Evolutionary conservation across 2,888 invertebrate genomes (phyloP).

Genomic region (Campoletis raptor): DNA sequence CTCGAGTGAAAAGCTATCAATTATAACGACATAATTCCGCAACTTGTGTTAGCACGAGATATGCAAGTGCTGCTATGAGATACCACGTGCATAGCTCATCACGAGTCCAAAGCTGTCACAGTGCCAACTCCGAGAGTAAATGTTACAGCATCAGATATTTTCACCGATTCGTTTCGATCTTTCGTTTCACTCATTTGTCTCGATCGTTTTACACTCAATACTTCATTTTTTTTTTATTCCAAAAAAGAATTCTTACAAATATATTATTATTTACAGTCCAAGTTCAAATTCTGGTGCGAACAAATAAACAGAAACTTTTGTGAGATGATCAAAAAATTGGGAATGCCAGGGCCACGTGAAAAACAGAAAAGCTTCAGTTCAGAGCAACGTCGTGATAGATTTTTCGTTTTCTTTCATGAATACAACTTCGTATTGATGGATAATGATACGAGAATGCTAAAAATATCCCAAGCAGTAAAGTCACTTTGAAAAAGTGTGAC

Average conservation of each 20-base stretch:
- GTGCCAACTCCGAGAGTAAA: conserved; percentile 57
- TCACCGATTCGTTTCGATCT: conserved; percentile 36
- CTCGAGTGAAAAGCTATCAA: conserved; percentile 59
- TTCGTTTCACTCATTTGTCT: conserved; percentile 11
- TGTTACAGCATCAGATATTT: conserved; percentile 32
- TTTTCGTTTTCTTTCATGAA: too few relatives aligned
- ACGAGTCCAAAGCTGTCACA: conserved; percentile 48
- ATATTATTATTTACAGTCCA: background rate
- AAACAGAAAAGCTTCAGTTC: background rate
- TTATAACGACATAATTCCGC: conserved; percentile 68
- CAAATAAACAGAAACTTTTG: too few relatives aligned
- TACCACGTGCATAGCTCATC: conserved; percentile 64
- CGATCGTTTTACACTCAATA: background rate
- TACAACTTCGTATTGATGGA: background rate
- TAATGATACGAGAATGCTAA: background rate
- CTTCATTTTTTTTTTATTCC: background rate
- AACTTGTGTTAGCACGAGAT: conserved; percentile 62
- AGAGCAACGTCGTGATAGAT: background rate
- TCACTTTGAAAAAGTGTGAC: background rate
- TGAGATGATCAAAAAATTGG: too few relatives aligned
- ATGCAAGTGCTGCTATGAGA: conserved; percentile 47
- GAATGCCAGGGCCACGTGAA: background rate
- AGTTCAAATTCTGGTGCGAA: background rate
- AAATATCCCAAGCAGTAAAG: background rate
- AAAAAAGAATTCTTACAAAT: background rate